These are phyloP conservation scores for Helicolenus hilgendorfi DNA, from an alignment of 2,797 vertebrate species.

Conservation along the genomic window DNA sequence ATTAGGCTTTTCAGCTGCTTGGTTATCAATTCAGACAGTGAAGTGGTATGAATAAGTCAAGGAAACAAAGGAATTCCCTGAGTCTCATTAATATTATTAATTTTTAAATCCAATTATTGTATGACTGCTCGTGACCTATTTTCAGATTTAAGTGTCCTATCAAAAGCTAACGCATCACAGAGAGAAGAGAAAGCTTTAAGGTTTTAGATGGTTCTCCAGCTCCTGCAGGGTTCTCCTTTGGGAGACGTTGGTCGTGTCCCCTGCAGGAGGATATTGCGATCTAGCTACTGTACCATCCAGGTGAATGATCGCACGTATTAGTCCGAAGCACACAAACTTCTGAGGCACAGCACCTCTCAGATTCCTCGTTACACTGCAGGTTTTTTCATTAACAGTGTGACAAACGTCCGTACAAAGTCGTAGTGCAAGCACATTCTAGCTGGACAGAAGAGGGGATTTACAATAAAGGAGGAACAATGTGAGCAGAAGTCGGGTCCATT, in stretches of 20 bases:
- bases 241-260: slow-evolving; percentile 46
- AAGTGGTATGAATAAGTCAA: slow-evolving; percentile 85
- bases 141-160: slow-evolving; percentile 82
- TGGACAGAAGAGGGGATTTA: slow-evolving; percentile 40
- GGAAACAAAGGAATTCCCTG: slow-evolving; percentile 84
- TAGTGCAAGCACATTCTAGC: slow-evolving; percentile 49
- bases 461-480: neutral
- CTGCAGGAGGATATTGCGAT: slow-evolving; percentile 57
- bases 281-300: slow-evolving; percentile 62
- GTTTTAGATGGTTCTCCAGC: slow-evolving; percentile 29
- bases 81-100: slow-evolving; percentile 89
- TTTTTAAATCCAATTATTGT: slow-evolving; percentile 91
- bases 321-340: slow-evolving; percentile 86
- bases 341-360: slow-evolving; percentile 89
- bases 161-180: slow-evolving; percentile 63
- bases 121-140: slow-evolving; percentile 87
- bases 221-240: slow-evolving; percentile 26
- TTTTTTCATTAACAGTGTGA: slow-evolving; percentile 86
- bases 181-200: slow-evolving; percentile 40
- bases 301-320: slow-evolving; percentile 90
- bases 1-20: slow-evolving; percentile 73
- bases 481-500: neutral
- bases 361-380: slow-evolving; percentile 90
- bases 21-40: slow-evolving; percentile 80
- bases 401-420: slow-evolving; percentile 58